Percentiles rank a stretch among this genome's conserved stretches.
Evolutionary conservation across 2,113 vertebrate species (phyloP).

Genomic region (Gasterosteus nipponicus): DNA sequence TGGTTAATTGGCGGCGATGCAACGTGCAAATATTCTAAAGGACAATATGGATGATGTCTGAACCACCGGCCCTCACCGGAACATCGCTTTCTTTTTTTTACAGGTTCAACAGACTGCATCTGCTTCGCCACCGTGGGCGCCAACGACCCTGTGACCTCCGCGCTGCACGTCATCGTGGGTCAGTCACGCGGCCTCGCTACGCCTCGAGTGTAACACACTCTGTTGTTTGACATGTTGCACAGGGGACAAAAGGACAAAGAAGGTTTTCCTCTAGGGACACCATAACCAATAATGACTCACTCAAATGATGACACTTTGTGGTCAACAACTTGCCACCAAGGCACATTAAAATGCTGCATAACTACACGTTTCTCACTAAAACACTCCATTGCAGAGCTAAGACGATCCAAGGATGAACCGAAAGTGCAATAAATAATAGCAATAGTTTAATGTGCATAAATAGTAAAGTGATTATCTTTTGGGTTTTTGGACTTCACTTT

Average conservation of each 20-base stretch:
- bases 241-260: not conserved
- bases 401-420: too few relatives aligned
- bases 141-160: constrained; percentile 92
- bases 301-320: not conserved
- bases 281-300: not conserved
- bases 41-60: not conserved
- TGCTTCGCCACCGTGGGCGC: constrained; percentile 93
- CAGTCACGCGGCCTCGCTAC: constrained; percentile 17
- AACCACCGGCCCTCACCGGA: not conserved
- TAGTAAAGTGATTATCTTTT: too few relatives aligned
- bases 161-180: constrained; percentile 95
- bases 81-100: constrained; percentile 13
- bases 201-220: not conserved
- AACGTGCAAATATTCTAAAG: not conserved
- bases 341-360: not conserved
- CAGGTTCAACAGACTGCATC: constrained; percentile 96
- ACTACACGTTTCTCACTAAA: too few relatives aligned
- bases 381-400: not conserved
- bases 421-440: too few relatives aligned
- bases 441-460: not conserved
- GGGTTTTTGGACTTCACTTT: too few relatives aligned
- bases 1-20: not conserved
- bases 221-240: not conserved
- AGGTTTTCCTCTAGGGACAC: not conserved
- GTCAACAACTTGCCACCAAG: not conserved